Base-by-base conservation (phyloP, 2,113 vertebrate genomes). In the Bos indicus region DNA sequence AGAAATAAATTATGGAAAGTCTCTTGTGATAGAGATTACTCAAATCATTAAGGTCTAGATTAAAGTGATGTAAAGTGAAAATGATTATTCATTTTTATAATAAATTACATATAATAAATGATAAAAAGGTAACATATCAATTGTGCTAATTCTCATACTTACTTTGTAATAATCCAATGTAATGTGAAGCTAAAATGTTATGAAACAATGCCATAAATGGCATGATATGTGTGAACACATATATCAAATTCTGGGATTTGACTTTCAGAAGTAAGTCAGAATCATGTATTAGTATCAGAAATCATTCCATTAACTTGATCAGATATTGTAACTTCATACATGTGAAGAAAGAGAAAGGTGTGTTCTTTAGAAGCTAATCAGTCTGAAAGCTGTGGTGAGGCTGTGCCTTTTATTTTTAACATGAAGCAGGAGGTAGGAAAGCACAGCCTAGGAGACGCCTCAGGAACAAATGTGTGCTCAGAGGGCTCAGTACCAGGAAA, bases 61-160 rank as follows among this genome's bases (percentile, higher is more conserved):
- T 91, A 85, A 94, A 96, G 85, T 88, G 87, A 91, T n/a, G 11
- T 83, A 74, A 36, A 84, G 28, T 12, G 5, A 90, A 87, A 64
- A 17, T 77, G 15, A n/a, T 88, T 92, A 90, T 90, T 92, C 77
- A 93, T 77, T 95, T 97, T 95, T 84, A 83, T 23, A 93, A n/a
- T 51, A 93, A 78, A 64, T 90, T 88, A 33, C 81, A 90, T 92
- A 71, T 23, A 94, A 40, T 57, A 95, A 78, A 77, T 91, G 71
- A 30, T 86, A 88, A 90, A 67, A 98, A 96, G 80, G 43, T 74
- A 78, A 85, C 46, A 83, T 87, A 60, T 85, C 87, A 81, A 57
- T 36, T 80, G 19, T 85, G 3, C 7, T 94, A 23, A 77, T 85
- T 90, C 25, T 87, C 23, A 12, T 90, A 54, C n/a, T 91, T 89